phyloP scores from a whole-genome alignment of 2,888 invertebrate genomes.

The Spialia ferax region DNA sequence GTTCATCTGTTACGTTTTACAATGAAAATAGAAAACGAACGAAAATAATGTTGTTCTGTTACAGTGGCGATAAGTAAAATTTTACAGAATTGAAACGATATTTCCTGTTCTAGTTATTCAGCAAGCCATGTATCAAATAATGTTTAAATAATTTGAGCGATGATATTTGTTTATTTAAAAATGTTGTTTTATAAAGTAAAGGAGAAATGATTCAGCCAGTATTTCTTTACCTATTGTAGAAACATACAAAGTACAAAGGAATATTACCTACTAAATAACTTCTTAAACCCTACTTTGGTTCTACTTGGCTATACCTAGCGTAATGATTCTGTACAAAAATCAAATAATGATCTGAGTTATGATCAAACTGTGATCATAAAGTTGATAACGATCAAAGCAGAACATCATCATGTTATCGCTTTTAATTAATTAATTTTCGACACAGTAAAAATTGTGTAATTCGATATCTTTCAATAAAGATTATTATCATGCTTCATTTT shows the following conservation, averaged over 20 bases:
- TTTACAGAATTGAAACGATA: background rate
- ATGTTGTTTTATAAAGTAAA: too few species aligned
- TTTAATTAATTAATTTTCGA: background rate
- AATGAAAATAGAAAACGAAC: conserved; percentile 1
- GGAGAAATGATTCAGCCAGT: too few species aligned
- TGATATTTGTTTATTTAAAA: too few species aligned
- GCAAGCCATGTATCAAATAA: background rate
- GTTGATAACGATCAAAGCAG: background rate
- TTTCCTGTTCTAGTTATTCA: background rate
- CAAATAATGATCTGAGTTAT: too few species aligned
- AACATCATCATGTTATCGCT: background rate
- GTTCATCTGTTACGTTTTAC: conserved; percentile 47
- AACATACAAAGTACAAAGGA: too few species aligned
- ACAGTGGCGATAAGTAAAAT: conserved; percentile 6
- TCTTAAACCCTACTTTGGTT: too few species aligned
- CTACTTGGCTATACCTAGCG: too few species aligned
- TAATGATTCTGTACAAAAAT: too few species aligned
- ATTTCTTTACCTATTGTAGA: too few species aligned
- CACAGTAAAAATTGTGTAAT: background rate
- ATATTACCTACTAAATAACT: too few species aligned
- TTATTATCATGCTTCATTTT: conserved; percentile 30
- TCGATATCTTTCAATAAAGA: conserved; percentile 10
- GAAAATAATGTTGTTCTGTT: conserved; percentile 19
- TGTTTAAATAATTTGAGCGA: too few species aligned
- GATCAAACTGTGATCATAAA: background rate